phyloP scores from a whole-genome alignment of 2,113 vertebrate genomes.

The Gymnocephalus cernua region DNA sequence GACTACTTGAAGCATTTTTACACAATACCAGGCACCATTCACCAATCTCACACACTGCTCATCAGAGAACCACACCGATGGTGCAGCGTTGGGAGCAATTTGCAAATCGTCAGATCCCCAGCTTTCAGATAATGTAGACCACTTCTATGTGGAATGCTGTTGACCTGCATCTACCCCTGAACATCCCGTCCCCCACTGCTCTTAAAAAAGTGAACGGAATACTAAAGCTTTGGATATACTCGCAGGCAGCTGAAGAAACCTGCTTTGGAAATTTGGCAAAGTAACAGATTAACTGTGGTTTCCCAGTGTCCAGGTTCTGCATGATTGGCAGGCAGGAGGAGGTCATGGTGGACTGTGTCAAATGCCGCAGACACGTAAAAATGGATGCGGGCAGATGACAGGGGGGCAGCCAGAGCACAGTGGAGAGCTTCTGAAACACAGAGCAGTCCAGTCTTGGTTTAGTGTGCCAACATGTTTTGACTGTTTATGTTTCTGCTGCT shows the following conservation, averaged over 20 bases:
- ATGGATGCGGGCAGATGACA: slow-evolving; percentile 30
- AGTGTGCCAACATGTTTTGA: slow-evolving; percentile 40
- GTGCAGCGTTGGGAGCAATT: no score
- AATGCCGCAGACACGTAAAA: slow-evolving; percentile 50
- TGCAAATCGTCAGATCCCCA: no score
- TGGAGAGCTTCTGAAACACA: slow-evolving; percentile 6
- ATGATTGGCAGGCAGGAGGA: slow-evolving; percentile 13
- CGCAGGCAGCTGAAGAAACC: neutral
- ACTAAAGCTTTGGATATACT: no score
- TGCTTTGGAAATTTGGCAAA: neutral
- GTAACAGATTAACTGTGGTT: slow-evolving; percentile 5
- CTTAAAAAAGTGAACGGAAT: no score
- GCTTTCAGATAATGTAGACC: no score
- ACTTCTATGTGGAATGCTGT: no score
- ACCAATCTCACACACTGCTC: no score
- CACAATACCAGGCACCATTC: no score
- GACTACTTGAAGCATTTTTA: no score
- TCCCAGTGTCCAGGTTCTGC: slow-evolving; percentile 12
- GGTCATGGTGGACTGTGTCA: slow-evolving; percentile 30
- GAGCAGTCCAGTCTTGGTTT: slow-evolving; percentile 3
- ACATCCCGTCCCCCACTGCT: no score
- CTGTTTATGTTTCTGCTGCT: slow-evolving; percentile 15
- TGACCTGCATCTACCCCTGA: no score
- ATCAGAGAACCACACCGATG: no score
- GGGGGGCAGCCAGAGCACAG: slow-evolving; percentile 11